Conservation (phyloP, 2,888 invertebrate species). For the Minunthozetes semirufus region DNA sequence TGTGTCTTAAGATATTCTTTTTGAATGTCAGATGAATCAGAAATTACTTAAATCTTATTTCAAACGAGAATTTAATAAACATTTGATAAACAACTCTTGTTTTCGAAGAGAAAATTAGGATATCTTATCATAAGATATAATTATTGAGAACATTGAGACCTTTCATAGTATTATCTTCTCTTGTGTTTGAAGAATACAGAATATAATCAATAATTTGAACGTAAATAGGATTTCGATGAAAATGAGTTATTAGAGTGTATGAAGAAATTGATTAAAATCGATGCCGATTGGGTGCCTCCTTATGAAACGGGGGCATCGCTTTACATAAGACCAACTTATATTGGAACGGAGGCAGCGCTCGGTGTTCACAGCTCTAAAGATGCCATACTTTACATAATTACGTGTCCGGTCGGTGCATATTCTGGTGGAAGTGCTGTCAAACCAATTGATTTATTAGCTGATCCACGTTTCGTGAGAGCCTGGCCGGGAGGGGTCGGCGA, state of each 20-base stretch:
- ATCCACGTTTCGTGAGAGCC: conserved; percentile 66
- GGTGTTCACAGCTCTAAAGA: conserved; percentile 79
- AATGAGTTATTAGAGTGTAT: conserved; percentile 78
- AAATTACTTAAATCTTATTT: neutral
- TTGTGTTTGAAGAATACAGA: too few species aligned
- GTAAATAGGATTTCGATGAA: conserved; percentile 60
- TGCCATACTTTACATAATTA: conserved; percentile 82
- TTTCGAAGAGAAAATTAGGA: neutral
- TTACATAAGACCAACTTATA: conserved; percentile 90
- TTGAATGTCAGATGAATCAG: too few species aligned
- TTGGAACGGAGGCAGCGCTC: conserved; percentile 92
- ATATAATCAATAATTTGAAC: too few species aligned
- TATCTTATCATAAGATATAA: neutral
- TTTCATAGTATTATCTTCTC: conserved; percentile 43
- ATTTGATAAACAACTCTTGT: neutral
- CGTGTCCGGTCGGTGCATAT: conserved; percentile 89
- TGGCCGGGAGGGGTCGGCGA: conserved; percentile 90
- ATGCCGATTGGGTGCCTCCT: conserved; percentile 96
- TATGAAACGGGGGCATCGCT: conserved; percentile 73
- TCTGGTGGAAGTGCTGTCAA: conserved; percentile 61
- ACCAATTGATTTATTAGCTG: conserved; percentile 81
- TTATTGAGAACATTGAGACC: neutral
- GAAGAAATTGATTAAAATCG: conserved; percentile 74
- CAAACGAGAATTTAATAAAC: neutral
- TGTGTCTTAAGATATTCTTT: neutral